These are phyloP conservation scores for Hypotaenidia okinawae DNA, from an alignment of 2,797 vertebrate genomes.

Conservation along the genomic window DNA sequence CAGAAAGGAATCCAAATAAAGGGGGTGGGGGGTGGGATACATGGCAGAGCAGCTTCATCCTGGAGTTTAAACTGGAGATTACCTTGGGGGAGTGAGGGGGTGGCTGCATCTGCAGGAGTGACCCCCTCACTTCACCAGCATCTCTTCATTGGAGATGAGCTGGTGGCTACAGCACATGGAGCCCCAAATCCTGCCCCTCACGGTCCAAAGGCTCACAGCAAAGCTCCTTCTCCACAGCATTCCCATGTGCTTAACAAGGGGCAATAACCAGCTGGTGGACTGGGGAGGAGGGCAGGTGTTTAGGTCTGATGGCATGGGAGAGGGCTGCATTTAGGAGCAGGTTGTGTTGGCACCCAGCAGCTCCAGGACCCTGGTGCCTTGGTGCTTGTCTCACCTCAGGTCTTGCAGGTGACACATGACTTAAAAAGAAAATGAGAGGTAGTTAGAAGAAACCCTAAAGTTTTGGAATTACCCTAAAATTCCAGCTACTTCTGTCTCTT, in stretches of 20 bases:
- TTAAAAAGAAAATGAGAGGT: not conserved
- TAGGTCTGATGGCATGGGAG: not conserved
- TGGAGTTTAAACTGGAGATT: not conserved
- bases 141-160: accelerated
- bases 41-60: not conserved
- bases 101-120: not conserved
- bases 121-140: accelerated
- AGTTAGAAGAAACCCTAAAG: not conserved
- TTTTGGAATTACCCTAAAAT: not conserved
- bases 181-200: accelerated
- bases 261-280: not conserved
- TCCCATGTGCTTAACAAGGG: not conserved
- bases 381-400: not conserved
- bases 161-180: not conserved
- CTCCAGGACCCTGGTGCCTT: not conserved
- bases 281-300: not conserved
- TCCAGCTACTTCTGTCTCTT: not conserved
- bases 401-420: not conserved
- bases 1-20: not conserved
- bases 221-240: not conserved
- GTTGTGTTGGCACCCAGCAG: no score
- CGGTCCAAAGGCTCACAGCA: not conserved
- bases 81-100: not conserved
- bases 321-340: not conserved
- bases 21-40: no score